Conservation (phyloP, 2,797 vertebrate species). For the Hipposideros larvatus region DNA sequence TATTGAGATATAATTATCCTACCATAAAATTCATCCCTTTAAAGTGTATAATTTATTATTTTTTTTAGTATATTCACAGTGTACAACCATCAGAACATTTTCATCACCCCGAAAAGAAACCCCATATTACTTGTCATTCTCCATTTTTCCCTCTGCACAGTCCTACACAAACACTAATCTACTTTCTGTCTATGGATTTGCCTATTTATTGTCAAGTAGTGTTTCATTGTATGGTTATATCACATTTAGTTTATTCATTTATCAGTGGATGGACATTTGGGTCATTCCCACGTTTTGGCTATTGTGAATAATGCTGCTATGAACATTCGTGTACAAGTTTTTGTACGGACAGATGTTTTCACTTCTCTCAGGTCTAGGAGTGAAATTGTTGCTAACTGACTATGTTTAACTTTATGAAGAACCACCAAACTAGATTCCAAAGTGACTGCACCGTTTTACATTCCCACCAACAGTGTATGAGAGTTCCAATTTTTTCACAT, state of each 20-base stretch:
- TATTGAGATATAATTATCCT: neutral
- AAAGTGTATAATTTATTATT: neutral
- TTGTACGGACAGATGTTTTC: neutral
- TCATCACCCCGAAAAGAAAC: neutral
- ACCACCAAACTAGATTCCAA: neutral
- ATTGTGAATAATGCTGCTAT: neutral
- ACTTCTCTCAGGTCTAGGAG: neutral
- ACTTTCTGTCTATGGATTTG: neutral
- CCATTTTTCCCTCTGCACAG: neutral
- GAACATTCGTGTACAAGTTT: neutral
- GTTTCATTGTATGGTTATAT: neutral
- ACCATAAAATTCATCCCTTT: neutral
- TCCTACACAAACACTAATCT: neutral
- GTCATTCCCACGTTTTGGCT: neutral
- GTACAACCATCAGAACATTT: neutral
- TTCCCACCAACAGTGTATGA: neutral
- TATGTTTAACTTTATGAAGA: neutral
- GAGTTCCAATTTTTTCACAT: neutral
- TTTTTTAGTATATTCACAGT: conserved; percentile 10
- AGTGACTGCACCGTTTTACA: neutral
- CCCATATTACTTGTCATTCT: neutral
- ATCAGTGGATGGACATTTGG: neutral
- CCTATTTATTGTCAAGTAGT: neutral
- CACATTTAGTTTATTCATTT: neutral
- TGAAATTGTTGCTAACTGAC: neutral